Percentiles rank a stretch among this genome's conserved stretches.
These are phyloP conservation scores for Caretta caretta DNA, from an alignment of 2,113 vertebrate species.

Conservation along the genomic window DNA sequence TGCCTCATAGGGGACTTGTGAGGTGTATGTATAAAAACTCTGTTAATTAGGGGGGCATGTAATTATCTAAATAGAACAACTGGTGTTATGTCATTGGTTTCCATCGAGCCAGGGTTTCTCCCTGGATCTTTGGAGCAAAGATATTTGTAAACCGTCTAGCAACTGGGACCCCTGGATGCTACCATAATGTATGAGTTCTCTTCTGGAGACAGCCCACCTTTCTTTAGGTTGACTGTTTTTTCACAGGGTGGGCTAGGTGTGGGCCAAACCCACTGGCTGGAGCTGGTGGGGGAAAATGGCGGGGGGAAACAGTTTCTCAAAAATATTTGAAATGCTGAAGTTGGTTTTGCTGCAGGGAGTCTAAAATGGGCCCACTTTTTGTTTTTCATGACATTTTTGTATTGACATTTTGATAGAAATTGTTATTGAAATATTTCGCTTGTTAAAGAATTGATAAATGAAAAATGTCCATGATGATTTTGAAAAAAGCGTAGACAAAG, in stretches of 20 bases:
- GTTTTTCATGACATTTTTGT: not conserved
- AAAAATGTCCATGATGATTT: not conserved
- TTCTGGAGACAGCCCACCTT: not conserved
- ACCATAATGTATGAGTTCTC: not conserved
- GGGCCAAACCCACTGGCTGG: not conserved
- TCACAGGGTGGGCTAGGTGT: not conserved
- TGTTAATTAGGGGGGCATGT: not conserved
- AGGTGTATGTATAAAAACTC: not conserved
- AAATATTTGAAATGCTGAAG: not conserved
- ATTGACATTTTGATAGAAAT: not conserved
- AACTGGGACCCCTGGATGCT: not conserved
- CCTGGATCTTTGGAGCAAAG: not conserved
- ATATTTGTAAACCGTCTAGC: not conserved
- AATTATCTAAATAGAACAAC: not conserved
- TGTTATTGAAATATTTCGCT: not conserved
- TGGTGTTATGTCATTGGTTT: not conserved
- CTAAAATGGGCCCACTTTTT: not conserved
- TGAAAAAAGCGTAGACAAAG: not conserved
- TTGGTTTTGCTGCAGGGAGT: not conserved
- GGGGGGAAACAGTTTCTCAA: not conserved
- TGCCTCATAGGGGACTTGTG: not conserved
- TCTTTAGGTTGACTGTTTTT: not conserved
- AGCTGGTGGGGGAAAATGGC: not conserved
- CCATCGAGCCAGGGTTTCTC: not conserved
- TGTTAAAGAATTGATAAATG: not conserved